Conservation (phyloP, 2,888 invertebrate species). For the Blera fallax region DNA sequence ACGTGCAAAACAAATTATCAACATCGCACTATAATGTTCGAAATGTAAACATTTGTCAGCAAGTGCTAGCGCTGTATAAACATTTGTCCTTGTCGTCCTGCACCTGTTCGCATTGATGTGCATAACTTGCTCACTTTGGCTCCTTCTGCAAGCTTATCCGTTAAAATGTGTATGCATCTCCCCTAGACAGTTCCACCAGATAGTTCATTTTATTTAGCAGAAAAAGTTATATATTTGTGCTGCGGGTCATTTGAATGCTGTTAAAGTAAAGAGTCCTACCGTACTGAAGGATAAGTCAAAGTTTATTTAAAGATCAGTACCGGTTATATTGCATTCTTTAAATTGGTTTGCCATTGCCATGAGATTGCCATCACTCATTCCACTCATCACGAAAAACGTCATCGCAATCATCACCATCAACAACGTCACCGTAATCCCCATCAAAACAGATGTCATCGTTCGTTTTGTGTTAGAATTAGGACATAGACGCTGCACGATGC, state of each 20-base stretch:
- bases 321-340: too few relatives aligned
- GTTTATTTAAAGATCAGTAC: too few relatives aligned
- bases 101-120: constrained; percentile 8
- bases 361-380: not conserved
- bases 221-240: not conserved
- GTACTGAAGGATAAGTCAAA: too few relatives aligned
- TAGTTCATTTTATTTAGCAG: not conserved
- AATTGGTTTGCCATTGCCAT: not conserved
- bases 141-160: not conserved
- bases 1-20: not conserved
- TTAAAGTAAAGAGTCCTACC: not conserved
- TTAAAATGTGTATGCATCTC: not conserved
- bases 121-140: constrained; percentile 6
- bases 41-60: constrained; percentile 12
- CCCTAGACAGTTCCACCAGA: not conserved
- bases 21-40: constrained; percentile 12
- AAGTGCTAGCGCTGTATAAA: constrained; percentile 4
- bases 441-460: not conserved
- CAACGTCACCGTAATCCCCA: not conserved
- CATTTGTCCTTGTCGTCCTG: not conserved
- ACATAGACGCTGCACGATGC: not conserved
- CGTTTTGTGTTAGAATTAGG: not conserved
- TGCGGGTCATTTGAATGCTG: not conserved
- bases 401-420: not conserved
- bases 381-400: not conserved